phyloP scores from a whole-genome alignment of 2,797 vertebrate genomes.

The Luscinia megarhynchos region DNA sequence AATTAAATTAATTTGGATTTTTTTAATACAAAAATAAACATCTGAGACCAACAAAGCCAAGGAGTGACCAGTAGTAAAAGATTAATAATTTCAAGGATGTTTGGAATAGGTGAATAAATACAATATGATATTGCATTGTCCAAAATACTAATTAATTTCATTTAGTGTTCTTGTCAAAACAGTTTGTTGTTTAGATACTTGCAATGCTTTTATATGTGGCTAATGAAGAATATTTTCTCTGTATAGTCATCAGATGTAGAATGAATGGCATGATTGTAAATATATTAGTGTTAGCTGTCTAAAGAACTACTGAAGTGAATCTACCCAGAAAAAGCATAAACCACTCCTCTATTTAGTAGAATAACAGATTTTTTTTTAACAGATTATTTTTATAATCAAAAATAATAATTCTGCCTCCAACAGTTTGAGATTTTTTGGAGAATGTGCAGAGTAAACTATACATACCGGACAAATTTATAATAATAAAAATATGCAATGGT shows the following conservation, averaged over 20 bases:
- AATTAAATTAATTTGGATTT: constrained; percentile 34
- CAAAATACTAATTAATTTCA: background rate
- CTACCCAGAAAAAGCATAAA: background rate
- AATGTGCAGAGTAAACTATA: background rate
- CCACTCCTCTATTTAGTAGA: background rate
- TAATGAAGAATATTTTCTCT: background rate
- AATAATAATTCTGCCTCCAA: background rate
- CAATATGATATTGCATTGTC: background rate
- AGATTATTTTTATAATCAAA: background rate
- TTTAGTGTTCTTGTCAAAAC: background rate
- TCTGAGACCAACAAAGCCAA: background rate
- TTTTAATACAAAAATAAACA: background rate
- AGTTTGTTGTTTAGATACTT: constrained; percentile 1
- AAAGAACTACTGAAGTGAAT: background rate
- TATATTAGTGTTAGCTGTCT: background rate
- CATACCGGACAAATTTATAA: background rate
- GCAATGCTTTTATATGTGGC: background rate
- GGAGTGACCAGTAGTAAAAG: background rate
- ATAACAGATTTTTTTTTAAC: background rate
- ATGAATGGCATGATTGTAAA: background rate
- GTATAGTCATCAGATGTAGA: background rate
- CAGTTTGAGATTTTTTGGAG: rapidly evolving
- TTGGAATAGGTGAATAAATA: background rate
- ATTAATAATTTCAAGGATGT: background rate
- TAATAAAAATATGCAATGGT: background rate